Evolutionary conservation across 2,888 invertebrate genomes (phyloP).

Genomic region (Aplocera efformata): DNA sequence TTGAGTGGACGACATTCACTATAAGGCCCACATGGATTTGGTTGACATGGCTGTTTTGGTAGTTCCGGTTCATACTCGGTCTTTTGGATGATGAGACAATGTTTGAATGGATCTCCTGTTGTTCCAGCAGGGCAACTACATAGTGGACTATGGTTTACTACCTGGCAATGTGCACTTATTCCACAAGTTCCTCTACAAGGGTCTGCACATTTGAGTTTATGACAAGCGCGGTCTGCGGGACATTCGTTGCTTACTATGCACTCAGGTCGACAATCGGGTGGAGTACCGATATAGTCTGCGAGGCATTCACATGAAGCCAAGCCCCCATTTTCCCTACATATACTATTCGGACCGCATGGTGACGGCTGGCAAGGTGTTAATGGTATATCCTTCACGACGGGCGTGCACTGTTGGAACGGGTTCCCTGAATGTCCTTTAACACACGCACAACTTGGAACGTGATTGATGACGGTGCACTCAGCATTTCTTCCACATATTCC

Average conservation of each 20-base stretch:
- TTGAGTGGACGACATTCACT: slow-evolving; percentile 87
- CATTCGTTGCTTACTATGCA: slow-evolving; percentile 90
- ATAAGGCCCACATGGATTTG: slow-evolving; percentile 90
- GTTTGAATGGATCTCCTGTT: slow-evolving; percentile 84
- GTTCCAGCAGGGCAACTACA: slow-evolving; percentile 85
- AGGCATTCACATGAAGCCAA: slow-evolving; percentile 87
- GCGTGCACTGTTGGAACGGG: slow-evolving; percentile 77
- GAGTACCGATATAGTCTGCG: slow-evolving; percentile 84
- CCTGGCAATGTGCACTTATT: slow-evolving; percentile 85
- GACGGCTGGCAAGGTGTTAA: slow-evolving; percentile 86
- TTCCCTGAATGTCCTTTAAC: slow-evolving; percentile 86
- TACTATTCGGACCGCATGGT: slow-evolving; percentile 88
- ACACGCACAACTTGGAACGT: slow-evolving; percentile 92
- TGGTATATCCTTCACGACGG: slow-evolving; percentile 43
- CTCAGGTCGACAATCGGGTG: slow-evolving; percentile 87
- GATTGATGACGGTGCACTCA: slow-evolving; percentile 91
- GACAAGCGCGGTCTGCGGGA: slow-evolving; percentile 86
- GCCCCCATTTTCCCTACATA: slow-evolving; percentile 86
- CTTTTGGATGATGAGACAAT: slow-evolving; percentile 68
- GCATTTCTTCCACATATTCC: slow-evolving; percentile 92
- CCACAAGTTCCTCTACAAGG: slow-evolving; percentile 89
- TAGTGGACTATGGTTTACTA: slow-evolving; percentile 89
- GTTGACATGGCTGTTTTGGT: slow-evolving; percentile 83
- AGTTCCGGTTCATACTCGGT: slow-evolving; percentile 33
- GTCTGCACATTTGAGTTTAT: slow-evolving; percentile 88